phyloP scores from a whole-genome alignment of 2,113 vertebrate species.

The Aegithalos caudatus region DNA sequence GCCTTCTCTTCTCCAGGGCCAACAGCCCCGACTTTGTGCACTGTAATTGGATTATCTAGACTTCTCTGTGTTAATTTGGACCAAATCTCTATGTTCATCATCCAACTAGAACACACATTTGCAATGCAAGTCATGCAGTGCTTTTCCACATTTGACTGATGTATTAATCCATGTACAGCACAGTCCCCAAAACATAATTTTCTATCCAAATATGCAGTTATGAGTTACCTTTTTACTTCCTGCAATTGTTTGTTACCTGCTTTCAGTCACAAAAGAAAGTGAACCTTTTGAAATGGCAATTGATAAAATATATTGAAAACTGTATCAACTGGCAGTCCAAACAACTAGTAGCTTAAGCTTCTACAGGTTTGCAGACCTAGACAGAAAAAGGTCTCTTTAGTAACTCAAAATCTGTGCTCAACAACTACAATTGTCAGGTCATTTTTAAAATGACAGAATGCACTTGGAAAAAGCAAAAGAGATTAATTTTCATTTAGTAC shows the following conservation, averaged over 20 bases:
- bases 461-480: neutral
- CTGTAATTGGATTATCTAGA: neutral
- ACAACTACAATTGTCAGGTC: neutral
- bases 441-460: neutral
- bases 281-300: neutral
- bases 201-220: neutral
- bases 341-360: neutral
- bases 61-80: neutral
- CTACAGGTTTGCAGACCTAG: neutral
- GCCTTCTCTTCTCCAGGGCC: neutral
- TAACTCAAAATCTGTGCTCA: neutral
- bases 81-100: neutral
- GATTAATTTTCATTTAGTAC: neutral
- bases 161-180: neutral
- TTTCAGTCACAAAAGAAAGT: neutral
- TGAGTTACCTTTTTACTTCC: neutral
- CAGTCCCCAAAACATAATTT: neutral
- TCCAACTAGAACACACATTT: neutral
- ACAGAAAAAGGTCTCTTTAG: neutral
- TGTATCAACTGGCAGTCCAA: neutral
- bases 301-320: neutral
- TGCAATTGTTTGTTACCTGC: neutral
- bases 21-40: rapidly evolving
- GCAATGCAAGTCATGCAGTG: neutral
- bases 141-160: neutral